Evolutionary conservation across 2,888 invertebrate genomes (phyloP), one percentile per base, ranked within the genome.

Genomic region (Dascillus cervinus): DNA sequence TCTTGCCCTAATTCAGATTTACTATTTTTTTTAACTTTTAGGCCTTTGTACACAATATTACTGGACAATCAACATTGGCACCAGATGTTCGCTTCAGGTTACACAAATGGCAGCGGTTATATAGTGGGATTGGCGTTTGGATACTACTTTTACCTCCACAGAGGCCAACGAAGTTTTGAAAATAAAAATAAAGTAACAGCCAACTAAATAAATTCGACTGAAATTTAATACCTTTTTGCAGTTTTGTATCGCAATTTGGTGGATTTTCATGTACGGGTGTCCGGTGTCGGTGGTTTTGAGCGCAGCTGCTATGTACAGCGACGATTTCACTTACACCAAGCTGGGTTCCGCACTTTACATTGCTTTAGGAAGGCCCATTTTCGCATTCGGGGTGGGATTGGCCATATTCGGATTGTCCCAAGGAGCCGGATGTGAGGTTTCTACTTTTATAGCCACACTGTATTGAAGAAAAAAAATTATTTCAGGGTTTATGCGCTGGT

Each of bases 321-420:
- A 58, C 6, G 54, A 60, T 11, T 58, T 55, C 33, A 37, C 39
- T 8, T 55, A 50, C 19, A 60, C 65, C 0, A 58, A 58, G 1
- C 33, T 65, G 19, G 59, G 56, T 53, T 46, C 64, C 9, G 63
- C 62, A 1, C 11, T 67, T 1, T 69, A 66, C 42, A 64, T 63
- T 28, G 60, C 60, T 1, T 28, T 63, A 2, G 60, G 60, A 27
- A 63, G 61, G 36, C 65, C 62, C 42, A 11, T 62, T 2, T 67
- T 63, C 54, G 55, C 56, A 4, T 12, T 65, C 3, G 49, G 59
- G 10, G 55, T 61, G 15, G 54, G 54, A 1, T 43, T 52, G 1
- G 50, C 50, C 2, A 33, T 64, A 1, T 37, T 52, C 13, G 41
- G 55, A 30, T 52, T 62, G 49, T 50, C 53, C 24, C 44, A 50